A percentile compares a stretch with the other conserved stretches of the same genome.
These are phyloP conservation scores for Arizona elegans DNA, from an alignment of 2,113 vertebrate species.

Conservation along the genomic window DNA sequence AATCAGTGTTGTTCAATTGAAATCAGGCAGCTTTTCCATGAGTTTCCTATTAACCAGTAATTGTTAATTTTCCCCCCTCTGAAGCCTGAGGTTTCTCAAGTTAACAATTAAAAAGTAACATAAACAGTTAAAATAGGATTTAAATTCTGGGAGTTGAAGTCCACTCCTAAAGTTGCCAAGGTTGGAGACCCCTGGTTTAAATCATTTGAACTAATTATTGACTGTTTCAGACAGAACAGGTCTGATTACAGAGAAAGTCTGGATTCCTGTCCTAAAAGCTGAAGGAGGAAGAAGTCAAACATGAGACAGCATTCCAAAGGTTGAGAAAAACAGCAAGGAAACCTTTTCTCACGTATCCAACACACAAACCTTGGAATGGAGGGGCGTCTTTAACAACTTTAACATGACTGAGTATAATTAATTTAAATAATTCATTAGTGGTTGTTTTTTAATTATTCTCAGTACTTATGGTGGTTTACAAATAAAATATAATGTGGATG, in stretches of 20 bases:
- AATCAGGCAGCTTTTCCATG: background rate
- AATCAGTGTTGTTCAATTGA: no score
- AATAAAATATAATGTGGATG: background rate
- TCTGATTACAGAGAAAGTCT: background rate
- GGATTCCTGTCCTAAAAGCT: background rate
- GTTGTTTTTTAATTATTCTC: background rate
- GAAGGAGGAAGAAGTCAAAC: background rate
- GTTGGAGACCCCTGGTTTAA: background rate
- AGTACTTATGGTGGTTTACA: background rate
- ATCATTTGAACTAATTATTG: background rate
- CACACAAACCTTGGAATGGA: background rate
- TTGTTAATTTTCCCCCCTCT: background rate
- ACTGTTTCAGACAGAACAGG: background rate
- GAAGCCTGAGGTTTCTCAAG: background rate
- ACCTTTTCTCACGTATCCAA: background rate
- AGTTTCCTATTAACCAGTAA: background rate
- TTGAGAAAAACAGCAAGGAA: background rate
- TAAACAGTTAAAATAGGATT: background rate
- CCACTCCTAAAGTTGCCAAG: no score
- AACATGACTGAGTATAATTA: background rate
- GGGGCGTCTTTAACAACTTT: background rate
- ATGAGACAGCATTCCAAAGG: background rate
- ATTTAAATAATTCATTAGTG: background rate
- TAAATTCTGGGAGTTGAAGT: background rate
- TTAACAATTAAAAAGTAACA: background rate